Percentiles rank a stretch among this genome's conserved stretches.
phyloP scores from a whole-genome alignment of 2,113 vertebrate species.

The Bos taurus region ARS-UCD2.0 NC_037345.1:53273001-53273500 shows the following conservation, averaged over 20 bases:
- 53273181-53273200: background rate
- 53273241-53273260: background rate
- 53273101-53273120: background rate
- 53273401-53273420: background rate
- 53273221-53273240: background rate
- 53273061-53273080: background rate
- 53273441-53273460: background rate
- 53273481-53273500: background rate
- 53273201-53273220: background rate
- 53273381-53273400: background rate
- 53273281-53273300: background rate
- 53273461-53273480: background rate
- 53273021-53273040: background rate
- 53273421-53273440: background rate
- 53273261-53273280: background rate
- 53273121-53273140: background rate
- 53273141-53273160: background rate
- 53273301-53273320: background rate
- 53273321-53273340: background rate
- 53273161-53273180: background rate
- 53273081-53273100: background rate
- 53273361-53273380: background rate
- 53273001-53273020: background rate
- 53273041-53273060: background rate
- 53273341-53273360: background rate